These are phyloP conservation scores for Fabriciana adippe DNA, from an alignment of 2,888 invertebrate genomes.

Conservation along the genomic window DNA sequence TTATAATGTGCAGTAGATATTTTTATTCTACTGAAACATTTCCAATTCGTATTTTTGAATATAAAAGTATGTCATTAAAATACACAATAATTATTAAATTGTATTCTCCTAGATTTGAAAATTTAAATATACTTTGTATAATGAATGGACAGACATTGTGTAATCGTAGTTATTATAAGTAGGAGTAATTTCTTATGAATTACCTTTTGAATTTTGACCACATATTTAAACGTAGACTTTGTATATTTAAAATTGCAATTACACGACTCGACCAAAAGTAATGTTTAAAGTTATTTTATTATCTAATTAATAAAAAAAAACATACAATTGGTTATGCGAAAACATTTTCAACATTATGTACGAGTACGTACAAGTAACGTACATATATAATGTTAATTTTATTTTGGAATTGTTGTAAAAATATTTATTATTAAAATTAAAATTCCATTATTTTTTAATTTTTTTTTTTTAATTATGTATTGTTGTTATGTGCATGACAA, in stretches of 20 bases:
- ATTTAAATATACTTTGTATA: too few species aligned
- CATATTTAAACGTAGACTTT: constrained; percentile 13
- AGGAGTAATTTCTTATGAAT: constrained; percentile 12
- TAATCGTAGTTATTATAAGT: constrained; percentile 5
- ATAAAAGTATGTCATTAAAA: too few species aligned
- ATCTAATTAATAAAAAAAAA: background rate
- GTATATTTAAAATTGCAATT: constrained; percentile 1
- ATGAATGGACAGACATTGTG: background rate
- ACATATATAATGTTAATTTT: too few species aligned
- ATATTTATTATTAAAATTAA: too few species aligned
- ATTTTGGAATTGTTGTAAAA: too few species aligned
- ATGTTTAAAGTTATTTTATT: background rate
- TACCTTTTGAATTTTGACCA: constrained; percentile 17
- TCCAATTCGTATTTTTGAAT: background rate
- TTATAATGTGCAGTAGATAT: background rate
- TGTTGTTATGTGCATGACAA: constrained; percentile 8
- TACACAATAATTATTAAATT: too few species aligned
- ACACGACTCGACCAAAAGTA: constrained; percentile 6
- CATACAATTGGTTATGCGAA: too few species aligned
- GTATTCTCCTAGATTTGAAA: too few species aligned
- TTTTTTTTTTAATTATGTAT: constrained; percentile 6
- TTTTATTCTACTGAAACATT: background rate
- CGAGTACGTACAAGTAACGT: too few species aligned
- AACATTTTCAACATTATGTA: too few species aligned
- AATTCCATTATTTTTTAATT: too few species aligned